phyloP scores from a whole-genome alignment of 1,140 invertebrate species.

The Plodia interpunctella region DNA sequence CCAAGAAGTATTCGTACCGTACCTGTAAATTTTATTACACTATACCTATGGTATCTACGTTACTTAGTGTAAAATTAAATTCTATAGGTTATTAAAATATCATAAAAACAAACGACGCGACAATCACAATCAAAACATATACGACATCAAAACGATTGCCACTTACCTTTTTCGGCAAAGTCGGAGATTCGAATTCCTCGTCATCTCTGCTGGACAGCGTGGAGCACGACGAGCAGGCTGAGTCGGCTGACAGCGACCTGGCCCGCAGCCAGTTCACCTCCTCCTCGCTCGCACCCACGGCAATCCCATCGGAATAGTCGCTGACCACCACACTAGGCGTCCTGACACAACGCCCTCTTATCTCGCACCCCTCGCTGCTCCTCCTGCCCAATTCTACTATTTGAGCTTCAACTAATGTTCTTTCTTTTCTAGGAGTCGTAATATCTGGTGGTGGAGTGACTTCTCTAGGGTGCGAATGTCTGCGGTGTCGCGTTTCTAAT shows the following conservation, averaged over 20 bases:
- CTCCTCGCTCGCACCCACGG: constrained; percentile 80
- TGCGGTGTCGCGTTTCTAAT: constrained; percentile 49
- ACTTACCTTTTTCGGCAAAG: constrained; percentile 63
- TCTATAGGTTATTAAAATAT: constrained; percentile 4
- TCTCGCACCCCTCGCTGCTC: constrained; percentile 65
- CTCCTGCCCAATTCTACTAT: constrained; percentile 61
- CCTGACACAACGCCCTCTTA: constrained; percentile 79
- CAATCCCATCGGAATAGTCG: constrained; percentile 87
- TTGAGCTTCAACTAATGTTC: constrained; percentile 68
- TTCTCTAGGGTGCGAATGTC: constrained; percentile 59
- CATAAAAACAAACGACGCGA: constrained; percentile 4
- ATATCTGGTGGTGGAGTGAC: constrained; percentile 53
- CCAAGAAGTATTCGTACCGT: too few relatives aligned
- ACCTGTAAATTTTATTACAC: too few relatives aligned
- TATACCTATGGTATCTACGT: too few relatives aligned
- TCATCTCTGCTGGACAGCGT: constrained; percentile 85
- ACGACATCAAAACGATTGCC: constrained; percentile 12
- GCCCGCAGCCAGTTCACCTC: constrained; percentile 81
- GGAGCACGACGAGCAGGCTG: constrained; percentile 81
- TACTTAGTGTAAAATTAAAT: too few relatives aligned
- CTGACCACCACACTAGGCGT: constrained; percentile 90
- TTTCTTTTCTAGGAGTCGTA: constrained; percentile 57
- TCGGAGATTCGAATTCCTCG: constrained; percentile 69
- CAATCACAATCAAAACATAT: constrained; percentile 10
- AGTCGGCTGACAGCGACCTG: constrained; percentile 78